Percentiles rank a stretch among this genome's conserved stretches.
These are phyloP conservation scores for Tichodroma muraria DNA, from an alignment of 2,113 vertebrate species.

Conservation along the genomic window DNA sequence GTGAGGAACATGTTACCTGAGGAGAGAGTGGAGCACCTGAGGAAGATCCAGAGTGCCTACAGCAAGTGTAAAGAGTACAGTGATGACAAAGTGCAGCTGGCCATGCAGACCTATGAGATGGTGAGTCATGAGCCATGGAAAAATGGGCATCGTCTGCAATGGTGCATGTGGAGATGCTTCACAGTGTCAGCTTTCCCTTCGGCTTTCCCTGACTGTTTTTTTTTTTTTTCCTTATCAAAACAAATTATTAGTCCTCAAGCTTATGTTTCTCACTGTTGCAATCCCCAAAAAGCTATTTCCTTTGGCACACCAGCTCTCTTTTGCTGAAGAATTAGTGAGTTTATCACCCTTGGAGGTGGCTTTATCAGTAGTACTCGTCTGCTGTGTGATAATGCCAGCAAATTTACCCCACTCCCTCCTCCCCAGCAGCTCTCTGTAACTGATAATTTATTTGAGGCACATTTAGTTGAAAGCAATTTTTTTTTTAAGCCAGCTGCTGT, in stretches of 20 bases:
- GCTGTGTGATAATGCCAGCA: not conserved
- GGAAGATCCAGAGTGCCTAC: conserved; percentile 92
- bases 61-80: conserved; percentile 96
- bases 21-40: conserved; percentile 88
- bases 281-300: not conserved
- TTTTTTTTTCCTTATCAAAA: not conserved
- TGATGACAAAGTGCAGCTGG: conserved; percentile 96
- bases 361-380: accelerated
- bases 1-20: conserved; percentile 83
- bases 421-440: not conserved
- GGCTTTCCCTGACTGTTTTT: accelerated
- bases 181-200: accelerated
- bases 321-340: not conserved
- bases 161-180: accelerated
- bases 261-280: not conserved
- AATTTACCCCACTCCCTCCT: not conserved
- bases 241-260: not conserved
- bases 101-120: conserved; percentile 99
- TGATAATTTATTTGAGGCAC: not conserved
- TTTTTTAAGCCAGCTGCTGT: not conserved
- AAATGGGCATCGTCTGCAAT: accelerated
- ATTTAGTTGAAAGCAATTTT: not conserved
- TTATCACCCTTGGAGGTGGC: not conserved
- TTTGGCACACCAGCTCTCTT: not conserved
- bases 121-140: conserved; percentile 72